A percentile compares a stretch with the other conserved stretches of the same genome.
These are phyloP conservation scores for Amniataba percoides DNA, from an alignment of 2,797 vertebrate genomes.

Conservation along the genomic window DNA sequence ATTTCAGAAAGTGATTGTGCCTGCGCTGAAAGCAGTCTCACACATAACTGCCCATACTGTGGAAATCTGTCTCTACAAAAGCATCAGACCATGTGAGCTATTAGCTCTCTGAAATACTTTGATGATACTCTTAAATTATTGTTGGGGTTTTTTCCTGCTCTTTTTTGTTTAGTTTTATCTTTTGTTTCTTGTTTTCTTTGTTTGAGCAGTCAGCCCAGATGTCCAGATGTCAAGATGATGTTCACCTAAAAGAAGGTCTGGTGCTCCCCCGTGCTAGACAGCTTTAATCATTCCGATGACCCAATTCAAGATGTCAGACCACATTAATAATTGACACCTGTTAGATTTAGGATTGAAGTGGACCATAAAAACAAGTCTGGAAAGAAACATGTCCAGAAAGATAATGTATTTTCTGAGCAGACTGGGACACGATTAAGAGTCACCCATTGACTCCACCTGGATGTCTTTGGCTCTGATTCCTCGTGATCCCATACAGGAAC, in stretches of 20 bases:
- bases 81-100: neutral
- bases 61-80: constrained; percentile 13
- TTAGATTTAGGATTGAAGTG: constrained; percentile 1
- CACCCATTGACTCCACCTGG: neutral
- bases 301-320: constrained; percentile 13
- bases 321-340: constrained; percentile 4
- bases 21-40: neutral
- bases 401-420: neutral
- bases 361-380: constrained; percentile 7
- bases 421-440: neutral
- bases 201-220: neutral
- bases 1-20: neutral
- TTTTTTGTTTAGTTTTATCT: too few relatives aligned
- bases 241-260: neutral
- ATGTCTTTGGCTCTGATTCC: neutral
- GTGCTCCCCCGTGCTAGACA: neutral
- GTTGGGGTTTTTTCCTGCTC: neutral
- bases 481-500: neutral
- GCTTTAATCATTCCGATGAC: constrained; percentile 4
- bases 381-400: neutral
- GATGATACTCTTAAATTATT: neutral
- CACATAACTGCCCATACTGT: neutral
- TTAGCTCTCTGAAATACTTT: constrained; percentile 1
- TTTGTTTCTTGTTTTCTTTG: too few relatives aligned
- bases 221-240: neutral